Base-by-base conservation (phyloP, 2,888 invertebrate genomes). In the Phrixothrix hirtus region DNA sequence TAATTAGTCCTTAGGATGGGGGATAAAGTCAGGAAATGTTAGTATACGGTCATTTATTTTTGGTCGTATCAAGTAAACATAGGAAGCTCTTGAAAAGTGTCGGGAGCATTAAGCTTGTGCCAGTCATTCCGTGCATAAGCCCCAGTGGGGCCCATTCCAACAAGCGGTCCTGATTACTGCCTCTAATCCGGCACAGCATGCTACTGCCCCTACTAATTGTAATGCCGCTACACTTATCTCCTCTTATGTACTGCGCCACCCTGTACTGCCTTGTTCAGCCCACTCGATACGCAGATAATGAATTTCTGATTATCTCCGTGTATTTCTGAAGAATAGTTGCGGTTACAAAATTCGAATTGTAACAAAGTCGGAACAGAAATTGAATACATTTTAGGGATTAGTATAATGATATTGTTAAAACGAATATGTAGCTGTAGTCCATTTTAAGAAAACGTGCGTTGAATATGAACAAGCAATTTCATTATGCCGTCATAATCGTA, bases 131-230 rank as follows among this genome's bases (percentile, higher is more conserved):
- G 45, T 45, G 55, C 49, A 54, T 49, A 51, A 53, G 59, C 60
- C 57, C 61, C 53, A 55, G 55, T 57, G 61, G 59, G 49, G 57
- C 58, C 15, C 39, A 36, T 37, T 50, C 46, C 51, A 54, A 54
- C 54, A 54, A 54, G 54, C 54, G 48, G 44, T 31, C 38, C 62
- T 65, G 66, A 68, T 68, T 68, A 66, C 65, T 55, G 50, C 50
- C 53, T 60, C 60, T 74, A 75, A 74, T 73, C 75, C 73, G 51
- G 64, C 75, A 63, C 75, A 75, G 75, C 74, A 73, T 63, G 75
- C 73, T 73, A 73, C 74, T 72, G 73, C 69, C 67, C 68, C 65
- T 69, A 69, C 73, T 74, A 74, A 74, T 75, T 74, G 74, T 75
- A 74, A 75, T 72, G 71, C 75, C 71, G 61, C 59, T 59, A 57